Evolutionary conservation across 2,888 invertebrate genomes (phyloP), one percentile per base, ranked within the genome.

Genomic region (Fragum whitleyi): DNA sequence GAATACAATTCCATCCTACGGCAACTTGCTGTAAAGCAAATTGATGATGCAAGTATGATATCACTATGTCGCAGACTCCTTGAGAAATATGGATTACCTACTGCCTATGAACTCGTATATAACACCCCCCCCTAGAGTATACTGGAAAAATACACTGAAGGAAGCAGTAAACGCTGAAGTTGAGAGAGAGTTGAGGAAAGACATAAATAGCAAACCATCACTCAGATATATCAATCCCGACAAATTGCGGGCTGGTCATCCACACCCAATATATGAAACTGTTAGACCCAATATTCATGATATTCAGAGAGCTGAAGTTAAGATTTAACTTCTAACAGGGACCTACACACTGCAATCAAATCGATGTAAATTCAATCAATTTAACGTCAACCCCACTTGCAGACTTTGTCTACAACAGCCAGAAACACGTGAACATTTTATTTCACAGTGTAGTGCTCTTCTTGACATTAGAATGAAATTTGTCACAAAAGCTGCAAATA

Each of bases 341-440:
- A 47, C 6, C 19, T 47, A 47, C n/a, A 47, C 6, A 16, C 47
- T 47, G 19, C 55, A 55, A 23, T 55, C 55, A 55, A 55, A 55
- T 55, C 19, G 55, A 14, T 19, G 21, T 21, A 21, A 21, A 2
- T 55, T 55, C 21, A 55, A 55, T 6, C 55, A 55, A 21, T 21
- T 21, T 21, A 23, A 19, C 9, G 55, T 55, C 23, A 21, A 55
- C 23, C 55, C 55, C n/a, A 55, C 55, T 21, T 55, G 55, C 21
- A 21, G 2, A 6, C 19, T 55, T 47, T 47, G 47, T 47, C 47
- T 47, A 47, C n/a, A 23, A 23, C 23, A 55, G 11, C 21, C 19
- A 19, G 55, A 21, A 55, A 55, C 23, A 19, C n/a, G 55, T 23
- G 55, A 55, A 55, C 55, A 55, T 55, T 55, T 55, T n/a, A 47